Evolutionary conservation across 2,888 invertebrate species (phyloP), one percentile per base, ranked within the genome.

Genomic region (Drosophila pseudotalamancana): DNA sequence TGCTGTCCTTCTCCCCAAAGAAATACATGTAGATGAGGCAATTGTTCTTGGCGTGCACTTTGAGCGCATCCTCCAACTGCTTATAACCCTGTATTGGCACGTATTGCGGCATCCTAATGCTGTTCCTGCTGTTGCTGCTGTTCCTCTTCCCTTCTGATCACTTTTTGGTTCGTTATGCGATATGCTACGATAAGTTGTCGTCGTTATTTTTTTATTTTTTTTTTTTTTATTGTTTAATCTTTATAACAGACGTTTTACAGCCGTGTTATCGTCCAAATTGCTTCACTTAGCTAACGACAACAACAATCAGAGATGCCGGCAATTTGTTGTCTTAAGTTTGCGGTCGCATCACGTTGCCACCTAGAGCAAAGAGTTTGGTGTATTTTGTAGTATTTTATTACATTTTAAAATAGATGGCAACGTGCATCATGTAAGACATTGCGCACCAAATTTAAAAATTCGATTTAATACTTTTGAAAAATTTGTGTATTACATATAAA

Each of bases 1-100:
- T 53, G 19, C 64, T 64, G 42, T 87, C 73, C 88, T 94, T 94
- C 18, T 74, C 72, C 8, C 83, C 83, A 16, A 67, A 72, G 35
- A 83, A 82, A 31, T 83, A 83, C 5, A 89, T 49, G 31, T 86
- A 89, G 19, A 90, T 67, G 3, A 75, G 73, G 6, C 60, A 72
- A 6, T 51, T 63, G 3, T 43, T 23, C 5, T 62, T 66, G 0
- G 42, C 37, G 2, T 77, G 42, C 32, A 35, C 4, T 19, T 74
- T 63, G 0, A 87, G 62, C n/a, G 69, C 49, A 23, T 63, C 56
- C 59, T 72, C 51, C 42, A 87, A 46, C 46, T 84, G 61, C 25
- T 67, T 34, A 31, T 43, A 57, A 2, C 81, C 81, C 6, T 32
- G 51, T 1, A 68, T 42, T 32, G 72, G 57, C 25, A 80, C 34